Evolutionary conservation across 2,888 invertebrate genomes (phyloP).

Genomic region (Liodrosophila aerea): DNA sequence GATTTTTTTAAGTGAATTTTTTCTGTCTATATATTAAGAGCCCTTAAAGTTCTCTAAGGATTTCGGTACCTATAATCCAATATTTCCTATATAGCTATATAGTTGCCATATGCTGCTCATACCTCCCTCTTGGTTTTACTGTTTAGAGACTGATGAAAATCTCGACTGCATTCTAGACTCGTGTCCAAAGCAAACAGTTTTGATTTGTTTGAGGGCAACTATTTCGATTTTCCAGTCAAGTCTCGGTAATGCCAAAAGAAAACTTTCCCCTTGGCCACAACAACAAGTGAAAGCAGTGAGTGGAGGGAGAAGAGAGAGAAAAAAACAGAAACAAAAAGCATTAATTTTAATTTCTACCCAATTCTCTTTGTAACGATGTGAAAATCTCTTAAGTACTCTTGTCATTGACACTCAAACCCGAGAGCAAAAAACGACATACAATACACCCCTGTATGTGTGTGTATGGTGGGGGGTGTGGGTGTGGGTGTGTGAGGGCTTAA

Average conservation of each 20-base stretch:
- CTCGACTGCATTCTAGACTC: too few species aligned
- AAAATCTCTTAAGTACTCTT: conserved; percentile 81
- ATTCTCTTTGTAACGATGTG: conserved; percentile 80
- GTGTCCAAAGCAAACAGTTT: too few species aligned
- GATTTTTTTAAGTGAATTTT: too few species aligned
- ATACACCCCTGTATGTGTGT: conserved; percentile 18
- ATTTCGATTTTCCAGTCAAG: conserved; percentile 26
- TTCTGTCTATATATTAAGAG: too few species aligned
- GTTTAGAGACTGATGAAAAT: too few species aligned
- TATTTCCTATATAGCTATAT: too few species aligned
- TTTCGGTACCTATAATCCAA: too few species aligned
- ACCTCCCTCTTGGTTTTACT: too few species aligned
- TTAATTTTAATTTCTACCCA: conserved; percentile 79
- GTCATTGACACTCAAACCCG: conserved; percentile 77
- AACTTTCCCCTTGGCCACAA: conserved; percentile 10
- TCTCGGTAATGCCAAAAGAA: background rate
- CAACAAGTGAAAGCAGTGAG: too few species aligned
- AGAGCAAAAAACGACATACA: conserved; percentile 22
- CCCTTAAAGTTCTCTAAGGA: too few species aligned
- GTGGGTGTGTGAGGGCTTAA: conserved; percentile 64
- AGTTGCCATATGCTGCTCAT: too few species aligned
- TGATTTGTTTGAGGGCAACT: conserved; percentile 17
- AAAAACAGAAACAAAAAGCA: conserved; percentile 53
- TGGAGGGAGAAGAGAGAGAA: too few species aligned
- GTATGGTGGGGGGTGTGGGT: conserved; percentile 14